Conservation (phyloP, 2,113 vertebrate genomes). For the Bufo bufo region DNA sequence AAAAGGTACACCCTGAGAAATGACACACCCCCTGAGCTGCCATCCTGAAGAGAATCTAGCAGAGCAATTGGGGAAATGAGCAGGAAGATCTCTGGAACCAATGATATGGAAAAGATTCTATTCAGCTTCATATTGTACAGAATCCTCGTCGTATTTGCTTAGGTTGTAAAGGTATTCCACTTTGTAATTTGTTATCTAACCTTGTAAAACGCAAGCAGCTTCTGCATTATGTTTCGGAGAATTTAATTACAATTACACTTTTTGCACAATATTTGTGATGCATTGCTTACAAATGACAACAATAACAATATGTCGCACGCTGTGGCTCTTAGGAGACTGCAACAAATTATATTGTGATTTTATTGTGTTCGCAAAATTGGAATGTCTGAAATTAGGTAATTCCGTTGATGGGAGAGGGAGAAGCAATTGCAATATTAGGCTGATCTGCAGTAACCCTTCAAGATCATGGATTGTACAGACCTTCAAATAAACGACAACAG, state of each 20-base stretch:
- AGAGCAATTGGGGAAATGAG: too few relatives aligned
- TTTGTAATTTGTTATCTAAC: neutral
- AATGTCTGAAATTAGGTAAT: slow-evolving; percentile 30
- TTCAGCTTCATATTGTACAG: neutral
- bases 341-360: slow-evolving; percentile 26
- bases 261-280: slow-evolving; percentile 9
- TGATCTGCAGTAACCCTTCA: slow-evolving; percentile 30
- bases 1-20: too few relatives aligned
- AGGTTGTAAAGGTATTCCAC: neutral
- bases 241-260: slow-evolving; percentile 22
- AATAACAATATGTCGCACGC: slow-evolving; percentile 13
- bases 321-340: slow-evolving; percentile 1
- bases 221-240: neutral
- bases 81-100: neutral
- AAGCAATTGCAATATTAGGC: slow-evolving; percentile 8
- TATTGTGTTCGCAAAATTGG: slow-evolving; percentile 23
- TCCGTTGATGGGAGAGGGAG: neutral
- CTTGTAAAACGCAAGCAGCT: neutral
- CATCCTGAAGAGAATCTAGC: too few relatives aligned
- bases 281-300: slow-evolving; percentile 21
- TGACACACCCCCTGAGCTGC: too few relatives aligned
- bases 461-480: slow-evolving; percentile 30
- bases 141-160: neutral
- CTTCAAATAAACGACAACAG: slow-evolving; percentile 48
- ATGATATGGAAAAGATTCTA: neutral